A percentile compares a stretch with the other conserved stretches of the same genome.
phyloP scores from a whole-genome alignment of 2,888 invertebrate species.

The Noctua fimbriata region DNA sequence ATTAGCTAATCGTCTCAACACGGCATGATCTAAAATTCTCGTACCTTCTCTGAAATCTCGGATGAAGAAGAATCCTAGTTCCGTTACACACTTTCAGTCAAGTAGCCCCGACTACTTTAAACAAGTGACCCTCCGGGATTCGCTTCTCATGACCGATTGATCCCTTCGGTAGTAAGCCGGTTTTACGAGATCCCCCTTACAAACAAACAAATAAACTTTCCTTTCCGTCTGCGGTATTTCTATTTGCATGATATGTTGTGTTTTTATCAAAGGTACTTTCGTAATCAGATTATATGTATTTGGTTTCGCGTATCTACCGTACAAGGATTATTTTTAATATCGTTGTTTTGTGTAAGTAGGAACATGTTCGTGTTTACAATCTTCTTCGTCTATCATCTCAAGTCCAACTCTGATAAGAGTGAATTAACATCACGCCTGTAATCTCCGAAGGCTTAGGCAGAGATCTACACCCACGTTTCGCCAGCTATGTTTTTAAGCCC shows the following conservation, averaged over 20 bases:
- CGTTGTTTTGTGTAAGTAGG: not conserved
- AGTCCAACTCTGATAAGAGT: not conserved
- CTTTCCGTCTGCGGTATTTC: slow-evolving; percentile 35
- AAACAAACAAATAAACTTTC: slow-evolving; percentile 58
- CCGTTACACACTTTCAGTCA: not conserved
- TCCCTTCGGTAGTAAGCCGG: slow-evolving; percentile 60
- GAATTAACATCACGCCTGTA: not conserved
- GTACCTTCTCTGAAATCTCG: not conserved
- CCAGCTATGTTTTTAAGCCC: too few relatives aligned
- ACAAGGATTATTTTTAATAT: not conserved
- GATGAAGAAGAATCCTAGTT: not conserved
- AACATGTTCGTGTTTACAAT: not conserved
- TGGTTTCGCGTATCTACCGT: not conserved
- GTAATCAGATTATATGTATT: slow-evolving; percentile 5
- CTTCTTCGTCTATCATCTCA: not conserved
- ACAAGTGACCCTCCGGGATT: slow-evolving; percentile 50
- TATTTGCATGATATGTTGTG: slow-evolving; percentile 28
- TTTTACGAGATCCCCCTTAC: slow-evolving; percentile 54
- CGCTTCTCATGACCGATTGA: slow-evolving; percentile 60
- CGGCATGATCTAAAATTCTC: too few relatives aligned
- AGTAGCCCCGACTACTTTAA: slow-evolving; percentile 33
- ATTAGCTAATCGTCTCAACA: not conserved
- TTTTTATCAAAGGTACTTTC: slow-evolving; percentile 14
- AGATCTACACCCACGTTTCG: too few relatives aligned
- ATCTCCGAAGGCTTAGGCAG: too few relatives aligned